Evolutionary conservation across 2,113 vertebrate species (phyloP).

Genomic region (Sturnus vulgaris): DNA sequence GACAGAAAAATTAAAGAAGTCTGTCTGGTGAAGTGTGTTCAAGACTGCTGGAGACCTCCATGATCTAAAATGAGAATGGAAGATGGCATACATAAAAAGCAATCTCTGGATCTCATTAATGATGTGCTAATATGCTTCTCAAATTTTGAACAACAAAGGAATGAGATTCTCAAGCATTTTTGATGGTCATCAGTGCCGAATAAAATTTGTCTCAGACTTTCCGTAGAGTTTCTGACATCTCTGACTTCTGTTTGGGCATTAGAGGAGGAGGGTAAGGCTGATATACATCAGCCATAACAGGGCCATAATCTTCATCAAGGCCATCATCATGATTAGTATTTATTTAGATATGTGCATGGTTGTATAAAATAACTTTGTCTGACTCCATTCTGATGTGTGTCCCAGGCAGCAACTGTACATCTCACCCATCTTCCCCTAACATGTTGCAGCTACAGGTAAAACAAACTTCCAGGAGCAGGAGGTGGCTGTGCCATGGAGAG

Average conservation of each 20-base stretch:
- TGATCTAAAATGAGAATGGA: neutral
- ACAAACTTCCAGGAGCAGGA: neutral
- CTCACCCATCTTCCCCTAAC: neutral
- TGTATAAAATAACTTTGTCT: neutral
- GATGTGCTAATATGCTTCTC: rapidly evolving
- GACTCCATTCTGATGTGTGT: neutral
- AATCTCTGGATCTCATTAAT: neutral
- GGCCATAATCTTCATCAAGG: neutral
- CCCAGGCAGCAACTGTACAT: neutral
- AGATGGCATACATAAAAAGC: neutral
- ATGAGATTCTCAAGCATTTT: neutral
- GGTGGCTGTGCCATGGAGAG: neutral
- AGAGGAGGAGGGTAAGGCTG: neutral
- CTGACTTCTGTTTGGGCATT: neutral
- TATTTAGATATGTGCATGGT: neutral
- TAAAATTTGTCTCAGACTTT: neutral
- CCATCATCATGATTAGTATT: neutral
- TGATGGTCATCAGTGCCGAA: neutral
- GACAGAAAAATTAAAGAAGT: neutral
- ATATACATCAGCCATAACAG: neutral
- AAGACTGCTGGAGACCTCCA: neutral
- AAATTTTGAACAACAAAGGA: neutral
- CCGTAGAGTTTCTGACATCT: neutral
- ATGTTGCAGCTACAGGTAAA: neutral
- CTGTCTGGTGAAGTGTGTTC: neutral